Conservation (phyloP, 2,113 vertebrate genomes). For the Bufo gargarizans region DNA sequence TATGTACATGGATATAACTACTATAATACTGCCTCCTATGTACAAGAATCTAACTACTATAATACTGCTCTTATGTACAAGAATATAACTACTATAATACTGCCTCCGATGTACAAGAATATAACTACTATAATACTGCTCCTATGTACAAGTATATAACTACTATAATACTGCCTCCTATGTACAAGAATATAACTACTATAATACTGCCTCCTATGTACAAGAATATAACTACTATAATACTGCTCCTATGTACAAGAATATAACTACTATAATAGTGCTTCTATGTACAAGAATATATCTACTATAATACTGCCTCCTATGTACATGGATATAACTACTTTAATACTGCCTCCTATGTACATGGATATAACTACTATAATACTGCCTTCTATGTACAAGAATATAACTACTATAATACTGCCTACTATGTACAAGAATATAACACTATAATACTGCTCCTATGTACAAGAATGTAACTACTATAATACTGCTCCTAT, state of each 20-base stretch:
- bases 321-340: too few species aligned
- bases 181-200: neutral
- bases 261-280: neutral
- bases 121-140: too few species aligned
- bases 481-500: too few species aligned
- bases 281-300: too few species aligned
- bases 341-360: too few species aligned
- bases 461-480: too few species aligned
- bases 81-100: neutral
- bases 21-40: neutral
- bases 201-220: neutral
- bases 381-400: too few species aligned
- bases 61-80: neutral
- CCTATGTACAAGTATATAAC: neutral
- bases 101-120: neutral
- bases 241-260: neutral
- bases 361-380: too few species aligned
- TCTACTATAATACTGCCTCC: too few species aligned
- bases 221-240: slow-evolving; percentile 1
- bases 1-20: neutral
- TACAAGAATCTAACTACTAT: slow-evolving; percentile 1
- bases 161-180: neutral
- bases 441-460: too few species aligned
- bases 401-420: too few species aligned
- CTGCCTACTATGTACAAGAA: too few species aligned